A percentile compares a stretch with the other conserved stretches of the same genome.
These are phyloP conservation scores for Kuschelorhynchus macadamiae DNA, from an alignment of 2,888 invertebrate species.

Conservation along the genomic window DNA sequence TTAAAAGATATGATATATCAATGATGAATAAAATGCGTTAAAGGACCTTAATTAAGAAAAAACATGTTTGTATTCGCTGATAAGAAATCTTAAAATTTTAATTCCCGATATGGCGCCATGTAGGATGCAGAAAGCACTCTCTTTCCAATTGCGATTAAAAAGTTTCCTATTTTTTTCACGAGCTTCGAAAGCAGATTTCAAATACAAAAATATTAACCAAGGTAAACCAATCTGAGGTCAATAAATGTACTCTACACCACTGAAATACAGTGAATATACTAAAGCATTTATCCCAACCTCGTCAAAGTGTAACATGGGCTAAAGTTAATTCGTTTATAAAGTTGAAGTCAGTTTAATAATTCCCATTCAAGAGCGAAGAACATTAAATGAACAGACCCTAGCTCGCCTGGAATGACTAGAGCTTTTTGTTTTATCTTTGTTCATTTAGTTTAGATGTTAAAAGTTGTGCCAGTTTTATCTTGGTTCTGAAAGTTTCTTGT, in stretches of 20 bases:
- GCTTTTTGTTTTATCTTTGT: constrained; percentile 26
- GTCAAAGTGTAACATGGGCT: constrained; percentile 21
- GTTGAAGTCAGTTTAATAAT: constrained; percentile 17
- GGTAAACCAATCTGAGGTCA: not conserved
- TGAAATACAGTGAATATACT: constrained; percentile 9
- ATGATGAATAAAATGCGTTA: too few species aligned
- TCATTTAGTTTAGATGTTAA: constrained; percentile 21
- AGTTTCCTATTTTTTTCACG: too few species aligned
- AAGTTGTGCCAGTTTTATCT: constrained; percentile 29
- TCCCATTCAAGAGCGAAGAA: constrained; percentile 11
- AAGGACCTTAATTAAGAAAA: too few species aligned
- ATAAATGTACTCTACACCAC: not conserved
- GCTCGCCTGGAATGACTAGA: constrained; percentile 5
- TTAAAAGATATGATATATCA: too few species aligned
- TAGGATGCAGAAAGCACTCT: too few species aligned
- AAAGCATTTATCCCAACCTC: constrained; percentile 10
- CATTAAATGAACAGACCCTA: constrained; percentile 9
- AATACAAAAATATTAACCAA: too few species aligned
- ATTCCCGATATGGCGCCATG: too few species aligned
- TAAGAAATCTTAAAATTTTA: too few species aligned
- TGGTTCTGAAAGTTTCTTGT: constrained; percentile 13
- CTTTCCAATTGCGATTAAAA: not conserved
- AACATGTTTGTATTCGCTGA: too few species aligned
- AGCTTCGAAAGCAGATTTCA: too few species aligned
- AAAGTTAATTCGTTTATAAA: constrained; percentile 25